Evolutionary conservation across 2,113 vertebrate species (phyloP).

Genomic region (Delphinapterus leucas): DNA sequence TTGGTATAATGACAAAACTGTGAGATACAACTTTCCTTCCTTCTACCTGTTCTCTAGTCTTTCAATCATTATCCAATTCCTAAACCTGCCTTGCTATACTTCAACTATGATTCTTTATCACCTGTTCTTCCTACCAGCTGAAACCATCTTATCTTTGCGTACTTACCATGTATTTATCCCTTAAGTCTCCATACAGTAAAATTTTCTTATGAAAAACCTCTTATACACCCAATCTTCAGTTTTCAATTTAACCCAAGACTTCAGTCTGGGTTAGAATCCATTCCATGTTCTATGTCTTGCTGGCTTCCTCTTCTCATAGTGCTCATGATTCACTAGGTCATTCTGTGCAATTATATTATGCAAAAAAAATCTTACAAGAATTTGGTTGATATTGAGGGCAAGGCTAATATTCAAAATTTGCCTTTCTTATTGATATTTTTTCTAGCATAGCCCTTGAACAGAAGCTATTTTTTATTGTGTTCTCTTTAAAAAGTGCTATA

Average conservation of each 20-base stretch:
- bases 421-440: neutral
- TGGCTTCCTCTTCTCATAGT: neutral
- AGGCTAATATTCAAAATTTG: neutral
- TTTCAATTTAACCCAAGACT: neutral
- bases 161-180: neutral
- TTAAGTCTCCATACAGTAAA: neutral
- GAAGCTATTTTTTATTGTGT: neutral
- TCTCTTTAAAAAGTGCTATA: neutral
- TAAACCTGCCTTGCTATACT: neutral
- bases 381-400: neutral
- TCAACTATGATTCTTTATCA: neutral
- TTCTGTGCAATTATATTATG: neutral
- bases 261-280: neutral
- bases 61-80: neutral
- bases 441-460: neutral
- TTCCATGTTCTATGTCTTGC: neutral
- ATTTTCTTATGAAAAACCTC: neutral
- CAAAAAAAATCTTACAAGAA: neutral
- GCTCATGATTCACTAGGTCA: neutral
- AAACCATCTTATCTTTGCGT: neutral
- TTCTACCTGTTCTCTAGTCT: too few relatives aligned
- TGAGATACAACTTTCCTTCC: neutral
- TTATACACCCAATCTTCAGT: neutral
- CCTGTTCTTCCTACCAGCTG: neutral
- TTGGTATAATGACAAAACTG: neutral